Conservation (phyloP, 2,888 invertebrate species). For the Magallana nippona region DNA sequence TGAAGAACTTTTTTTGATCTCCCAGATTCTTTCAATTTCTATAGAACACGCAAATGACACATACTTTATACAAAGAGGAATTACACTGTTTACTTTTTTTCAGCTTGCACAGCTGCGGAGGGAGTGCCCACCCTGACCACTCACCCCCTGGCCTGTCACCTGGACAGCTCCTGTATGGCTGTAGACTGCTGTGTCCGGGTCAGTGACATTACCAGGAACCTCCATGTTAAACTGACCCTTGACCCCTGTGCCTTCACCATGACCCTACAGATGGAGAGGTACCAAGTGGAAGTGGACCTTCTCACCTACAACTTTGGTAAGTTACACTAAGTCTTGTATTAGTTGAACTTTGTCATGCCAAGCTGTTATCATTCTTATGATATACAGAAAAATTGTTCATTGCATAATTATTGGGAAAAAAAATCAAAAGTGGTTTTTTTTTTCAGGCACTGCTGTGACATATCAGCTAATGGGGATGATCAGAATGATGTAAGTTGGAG, state of each 20-base stretch:
- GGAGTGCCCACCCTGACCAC: neutral
- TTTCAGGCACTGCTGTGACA: slow-evolving; percentile 12
- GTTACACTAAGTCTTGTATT: neutral
- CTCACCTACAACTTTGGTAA: slow-evolving; percentile 1
- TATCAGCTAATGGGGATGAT: slow-evolving; percentile 24
- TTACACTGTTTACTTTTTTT: neutral
- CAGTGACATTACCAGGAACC: slow-evolving; percentile 32
- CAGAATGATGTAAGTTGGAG: slow-evolving; percentile 2
- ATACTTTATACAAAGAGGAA: neutral
- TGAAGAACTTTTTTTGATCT: too few species aligned
- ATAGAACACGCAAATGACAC: too few species aligned
- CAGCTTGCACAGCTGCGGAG: slow-evolving; percentile 2
- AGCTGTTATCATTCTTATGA: too few species aligned
- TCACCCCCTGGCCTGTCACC: slow-evolving; percentile 11
- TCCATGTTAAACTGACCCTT: slow-evolving; percentile 34
- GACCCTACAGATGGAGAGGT: slow-evolving; percentile 39
- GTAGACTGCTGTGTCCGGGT: slow-evolving; percentile 34
- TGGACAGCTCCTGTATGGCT: neutral
- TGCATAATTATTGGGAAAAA: too few species aligned
- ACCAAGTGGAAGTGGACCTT: slow-evolving; percentile 31
- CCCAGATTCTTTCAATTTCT: too few species aligned
- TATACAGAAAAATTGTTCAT: too few species aligned
- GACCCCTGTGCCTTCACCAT: slow-evolving; percentile 40
- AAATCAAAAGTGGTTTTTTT: neutral
- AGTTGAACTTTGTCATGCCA: too few species aligned